These are phyloP conservation scores for Mamestra configurata DNA, from an alignment of 1,140 invertebrate genomes.

Conservation along the genomic window DNA sequence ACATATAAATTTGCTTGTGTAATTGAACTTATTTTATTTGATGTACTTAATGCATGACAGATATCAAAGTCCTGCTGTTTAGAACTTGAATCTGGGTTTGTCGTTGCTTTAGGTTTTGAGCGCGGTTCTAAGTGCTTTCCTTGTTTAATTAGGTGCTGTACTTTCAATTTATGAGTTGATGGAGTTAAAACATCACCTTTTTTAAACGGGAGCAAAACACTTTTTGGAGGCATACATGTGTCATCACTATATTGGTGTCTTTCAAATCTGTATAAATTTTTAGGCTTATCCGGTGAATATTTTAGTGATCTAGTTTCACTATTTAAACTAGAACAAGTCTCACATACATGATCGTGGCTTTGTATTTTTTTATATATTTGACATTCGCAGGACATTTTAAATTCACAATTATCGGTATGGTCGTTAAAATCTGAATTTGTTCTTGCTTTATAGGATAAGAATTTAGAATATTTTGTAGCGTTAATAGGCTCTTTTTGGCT, in stretches of 20 bases:
- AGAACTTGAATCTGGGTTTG: background rate
- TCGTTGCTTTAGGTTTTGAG: background rate
- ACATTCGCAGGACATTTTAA: background rate
- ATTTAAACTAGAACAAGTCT: background rate
- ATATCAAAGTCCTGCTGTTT: background rate
- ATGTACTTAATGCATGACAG: background rate
- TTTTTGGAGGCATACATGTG: no score
- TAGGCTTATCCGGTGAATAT: background rate
- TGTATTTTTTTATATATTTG: background rate
- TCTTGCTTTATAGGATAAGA: conserved; percentile 2
- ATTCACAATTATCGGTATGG: background rate
- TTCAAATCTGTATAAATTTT: background rate
- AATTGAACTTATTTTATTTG: background rate
- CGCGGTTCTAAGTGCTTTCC: background rate
- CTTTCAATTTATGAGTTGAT: background rate
- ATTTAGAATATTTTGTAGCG: conserved; percentile 42
- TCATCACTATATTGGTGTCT: no score
- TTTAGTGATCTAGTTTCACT: background rate
- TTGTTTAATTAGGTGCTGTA: background rate
- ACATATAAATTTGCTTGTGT: background rate
- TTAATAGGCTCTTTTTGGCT: conserved; percentile 58
- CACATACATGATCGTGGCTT: background rate
- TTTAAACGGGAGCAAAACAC: background rate
- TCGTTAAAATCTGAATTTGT: background rate
- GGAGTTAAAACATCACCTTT: conserved; percentile 35